Evolutionary conservation across 2,888 invertebrate species (phyloP).

Genomic region (Acanthosepion esculentum): DNA sequence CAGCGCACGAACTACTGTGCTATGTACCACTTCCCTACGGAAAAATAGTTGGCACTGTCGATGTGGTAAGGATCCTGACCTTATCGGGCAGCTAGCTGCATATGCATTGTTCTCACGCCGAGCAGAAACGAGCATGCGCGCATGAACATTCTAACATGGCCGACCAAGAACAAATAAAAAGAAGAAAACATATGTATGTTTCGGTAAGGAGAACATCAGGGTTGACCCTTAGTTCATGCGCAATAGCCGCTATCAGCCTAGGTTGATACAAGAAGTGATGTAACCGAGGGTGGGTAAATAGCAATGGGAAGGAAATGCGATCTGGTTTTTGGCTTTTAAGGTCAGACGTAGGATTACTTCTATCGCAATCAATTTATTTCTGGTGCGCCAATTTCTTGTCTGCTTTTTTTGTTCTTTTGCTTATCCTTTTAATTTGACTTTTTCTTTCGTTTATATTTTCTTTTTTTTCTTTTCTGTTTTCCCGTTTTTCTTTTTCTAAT

Average conservation of each 20-base stretch:
- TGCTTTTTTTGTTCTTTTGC: background rate
- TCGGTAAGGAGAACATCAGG: background rate
- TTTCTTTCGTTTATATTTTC: too few relatives aligned
- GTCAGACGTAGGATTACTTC: background rate
- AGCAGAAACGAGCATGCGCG: background rate
- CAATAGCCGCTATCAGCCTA: background rate
- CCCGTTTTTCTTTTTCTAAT: background rate
- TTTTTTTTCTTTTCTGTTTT: background rate
- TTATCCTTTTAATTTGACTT: too few relatives aligned
- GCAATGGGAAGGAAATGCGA: background rate
- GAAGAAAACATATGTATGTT: background rate
- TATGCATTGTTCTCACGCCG: background rate
- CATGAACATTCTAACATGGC: background rate
- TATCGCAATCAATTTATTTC: slow-evolving; percentile 15
- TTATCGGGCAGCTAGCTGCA: too few relatives aligned
- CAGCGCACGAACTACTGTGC: too few relatives aligned
- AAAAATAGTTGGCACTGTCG: background rate
- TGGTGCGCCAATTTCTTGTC: background rate
- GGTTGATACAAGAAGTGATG: background rate
- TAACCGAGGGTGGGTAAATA: background rate
- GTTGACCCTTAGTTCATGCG: background rate
- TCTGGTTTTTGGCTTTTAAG: slow-evolving; percentile 4
- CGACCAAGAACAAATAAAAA: background rate
- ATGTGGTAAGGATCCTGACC: background rate
- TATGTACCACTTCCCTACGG: too few relatives aligned